phyloP scores from a whole-genome alignment of 2,113 vertebrate genomes.

The Sander vitreus region DNA sequence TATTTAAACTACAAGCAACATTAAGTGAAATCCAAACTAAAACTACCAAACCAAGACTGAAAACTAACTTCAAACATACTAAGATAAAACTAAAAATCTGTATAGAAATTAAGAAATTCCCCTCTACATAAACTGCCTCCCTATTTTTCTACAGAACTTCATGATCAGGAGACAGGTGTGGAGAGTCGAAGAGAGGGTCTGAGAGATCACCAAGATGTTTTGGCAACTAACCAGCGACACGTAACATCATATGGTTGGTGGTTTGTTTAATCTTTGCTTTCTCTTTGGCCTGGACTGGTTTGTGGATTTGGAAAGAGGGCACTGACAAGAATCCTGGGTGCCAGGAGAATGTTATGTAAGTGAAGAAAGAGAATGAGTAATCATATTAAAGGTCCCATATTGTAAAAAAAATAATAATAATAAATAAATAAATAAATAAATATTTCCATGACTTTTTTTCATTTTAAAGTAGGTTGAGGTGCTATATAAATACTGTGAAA shows the following conservation, averaged over 20 bases:
- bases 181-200: background rate
- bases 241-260: constrained; percentile 21
- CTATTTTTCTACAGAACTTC: constrained; percentile 50
- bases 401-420: too few species aligned
- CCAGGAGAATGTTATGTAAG: background rate
- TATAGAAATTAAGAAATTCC: background rate
- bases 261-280: background rate
- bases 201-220: background rate
- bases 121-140: too few species aligned
- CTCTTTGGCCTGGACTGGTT: background rate
- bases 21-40: too few species aligned
- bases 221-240: background rate
- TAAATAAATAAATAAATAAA: too few species aligned
- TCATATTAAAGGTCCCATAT: too few species aligned
- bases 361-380: constrained; percentile 1
- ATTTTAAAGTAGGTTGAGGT: too few species aligned
- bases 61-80: background rate
- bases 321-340: background rate
- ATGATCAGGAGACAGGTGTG: background rate
- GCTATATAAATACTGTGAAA: too few species aligned
- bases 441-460: too few species aligned
- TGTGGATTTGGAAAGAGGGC: background rate
- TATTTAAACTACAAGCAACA: too few species aligned
- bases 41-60: too few species aligned
- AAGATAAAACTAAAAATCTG: background rate